Conservation (phyloP, 2,888 invertebrate genomes). For the Drosophila pegasa region DNA sequence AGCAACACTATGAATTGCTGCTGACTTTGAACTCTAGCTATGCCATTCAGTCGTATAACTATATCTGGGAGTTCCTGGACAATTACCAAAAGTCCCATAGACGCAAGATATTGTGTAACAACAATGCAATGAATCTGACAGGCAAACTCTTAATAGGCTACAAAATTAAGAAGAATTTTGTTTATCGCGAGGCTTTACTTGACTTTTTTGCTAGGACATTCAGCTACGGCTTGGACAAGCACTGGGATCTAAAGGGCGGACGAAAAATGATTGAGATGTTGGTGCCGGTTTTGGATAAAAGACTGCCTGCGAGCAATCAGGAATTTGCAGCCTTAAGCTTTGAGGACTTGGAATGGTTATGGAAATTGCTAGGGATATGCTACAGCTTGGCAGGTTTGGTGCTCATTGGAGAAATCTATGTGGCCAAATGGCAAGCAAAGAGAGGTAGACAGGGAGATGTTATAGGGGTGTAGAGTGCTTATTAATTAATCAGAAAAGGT, state of each 20-base stretch:
- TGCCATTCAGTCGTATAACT: background rate
- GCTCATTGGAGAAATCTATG: slow-evolving; percentile 9
- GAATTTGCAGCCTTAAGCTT: background rate
- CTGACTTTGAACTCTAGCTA: slow-evolving; percentile 11
- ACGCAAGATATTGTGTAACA: slow-evolving; percentile 1
- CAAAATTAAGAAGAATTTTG: slow-evolving; percentile 4
- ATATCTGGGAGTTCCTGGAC: background rate
- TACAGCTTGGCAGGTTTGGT: slow-evolving; percentile 3
- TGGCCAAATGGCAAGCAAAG: background rate
- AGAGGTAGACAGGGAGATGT: background rate
- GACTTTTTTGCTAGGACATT: background rate
- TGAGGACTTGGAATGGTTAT: slow-evolving; percentile 18
- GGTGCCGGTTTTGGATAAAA: background rate
- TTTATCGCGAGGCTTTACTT: slow-evolving; percentile 7
- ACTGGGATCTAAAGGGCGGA: background rate
- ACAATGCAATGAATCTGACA: background rate
- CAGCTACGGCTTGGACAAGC: background rate
- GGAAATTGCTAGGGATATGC: slow-evolving; percentile 4
- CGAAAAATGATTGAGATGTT: slow-evolving; percentile 1
- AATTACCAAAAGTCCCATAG: background rate
- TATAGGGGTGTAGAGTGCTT: background rate
- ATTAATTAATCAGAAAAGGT: too few relatives aligned
- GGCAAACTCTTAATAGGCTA: background rate
- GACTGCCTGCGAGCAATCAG: background rate
- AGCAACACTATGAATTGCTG: background rate